phyloP scores from a whole-genome alignment of 2,797 vertebrate genomes.

The Fringilla coelebs region DNA sequence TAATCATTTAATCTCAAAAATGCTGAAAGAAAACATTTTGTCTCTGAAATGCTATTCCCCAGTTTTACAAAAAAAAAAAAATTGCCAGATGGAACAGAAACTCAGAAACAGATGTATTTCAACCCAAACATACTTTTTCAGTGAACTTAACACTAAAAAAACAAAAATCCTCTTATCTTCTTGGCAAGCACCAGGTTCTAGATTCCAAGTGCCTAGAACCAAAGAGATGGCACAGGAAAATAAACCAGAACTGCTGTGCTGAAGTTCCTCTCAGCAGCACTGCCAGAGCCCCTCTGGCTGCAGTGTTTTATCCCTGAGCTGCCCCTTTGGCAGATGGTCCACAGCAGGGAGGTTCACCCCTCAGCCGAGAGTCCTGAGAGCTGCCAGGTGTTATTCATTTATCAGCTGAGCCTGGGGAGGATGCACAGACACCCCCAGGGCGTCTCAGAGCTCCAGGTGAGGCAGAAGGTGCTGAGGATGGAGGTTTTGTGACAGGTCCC shows the following conservation, averaged over 20 bases:
- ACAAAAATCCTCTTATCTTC: background rate
- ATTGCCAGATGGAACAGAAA: background rate
- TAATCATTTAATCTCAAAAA: background rate
- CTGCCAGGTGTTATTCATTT: background rate
- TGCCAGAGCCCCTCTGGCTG: background rate
- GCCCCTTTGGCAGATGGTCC: background rate
- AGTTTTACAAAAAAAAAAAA: background rate
- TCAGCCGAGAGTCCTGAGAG: fast-evolving
- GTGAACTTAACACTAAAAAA: background rate
- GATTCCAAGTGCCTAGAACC: background rate
- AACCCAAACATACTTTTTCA: background rate
- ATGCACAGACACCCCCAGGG: background rate
- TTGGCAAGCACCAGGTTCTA: background rate
- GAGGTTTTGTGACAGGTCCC: background rate
- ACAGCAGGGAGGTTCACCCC: fast-evolving
- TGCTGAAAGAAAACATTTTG: background rate
- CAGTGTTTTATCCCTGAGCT: background rate
- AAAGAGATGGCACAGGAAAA: background rate
- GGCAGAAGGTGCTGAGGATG: background rate
- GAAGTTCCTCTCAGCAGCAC: background rate
- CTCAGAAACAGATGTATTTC: background rate
- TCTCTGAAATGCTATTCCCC: background rate
- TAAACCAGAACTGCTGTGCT: background rate
- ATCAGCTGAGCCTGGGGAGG: background rate
- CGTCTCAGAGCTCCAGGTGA: background rate